Percentiles rank a stretch among this genome's conserved stretches.
phyloP scores from a whole-genome alignment of 2,113 vertebrate genomes.

The Trichomycterus rosablanca region DNA sequence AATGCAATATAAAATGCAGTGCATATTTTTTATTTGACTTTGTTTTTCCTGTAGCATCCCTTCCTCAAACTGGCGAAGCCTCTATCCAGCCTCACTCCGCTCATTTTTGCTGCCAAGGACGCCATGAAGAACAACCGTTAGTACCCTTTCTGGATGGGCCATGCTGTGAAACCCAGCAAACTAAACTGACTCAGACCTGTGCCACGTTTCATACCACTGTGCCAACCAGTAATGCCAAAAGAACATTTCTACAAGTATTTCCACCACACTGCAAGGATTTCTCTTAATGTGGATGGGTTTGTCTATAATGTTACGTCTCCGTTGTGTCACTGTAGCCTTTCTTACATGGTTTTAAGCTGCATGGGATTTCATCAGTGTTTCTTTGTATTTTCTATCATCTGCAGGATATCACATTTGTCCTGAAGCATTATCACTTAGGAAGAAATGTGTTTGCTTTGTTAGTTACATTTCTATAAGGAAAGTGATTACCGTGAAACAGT shows the following conservation, averaged over 20 bases:
- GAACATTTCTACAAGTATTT: constrained; percentile 27
- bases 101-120: constrained; percentile 98
- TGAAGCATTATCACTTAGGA: neutral
- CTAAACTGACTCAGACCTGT: constrained; percentile 25
- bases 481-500: neutral
- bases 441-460: neutral
- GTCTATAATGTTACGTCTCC: neutral
- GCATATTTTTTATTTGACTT: neutral
- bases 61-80: constrained; percentile 98
- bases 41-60: constrained; percentile 74
- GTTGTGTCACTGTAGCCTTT: constrained; percentile 4
- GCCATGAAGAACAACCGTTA: constrained; percentile 98
- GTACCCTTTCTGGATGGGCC: constrained; percentile 6
- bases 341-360: constrained; percentile 20
- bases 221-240: constrained; percentile 35
- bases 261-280: constrained; percentile 7
- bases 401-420: constrained; percentile 1
- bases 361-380: neutral
- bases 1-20: neutral
- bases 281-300: neutral
- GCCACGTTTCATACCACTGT: constrained; percentile 22
- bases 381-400: neutral
- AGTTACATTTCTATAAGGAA: constrained; percentile 19
- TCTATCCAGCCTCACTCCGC: constrained; percentile 92
- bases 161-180: neutral